Conservation (phyloP, 1,140 invertebrate genomes). For the Riptortus pedestris region DNA sequence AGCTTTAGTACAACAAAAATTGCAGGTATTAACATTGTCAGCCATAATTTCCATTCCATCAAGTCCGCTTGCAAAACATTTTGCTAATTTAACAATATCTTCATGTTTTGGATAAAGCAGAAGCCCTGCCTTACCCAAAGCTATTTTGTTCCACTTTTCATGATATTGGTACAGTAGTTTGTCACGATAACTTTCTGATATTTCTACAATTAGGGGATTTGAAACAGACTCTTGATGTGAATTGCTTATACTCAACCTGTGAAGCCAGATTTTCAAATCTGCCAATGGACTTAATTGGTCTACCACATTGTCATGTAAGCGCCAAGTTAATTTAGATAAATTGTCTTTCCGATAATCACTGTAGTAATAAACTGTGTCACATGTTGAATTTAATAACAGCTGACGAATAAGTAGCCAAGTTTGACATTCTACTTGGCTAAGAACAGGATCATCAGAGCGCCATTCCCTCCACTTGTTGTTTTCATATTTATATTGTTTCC, state of each 20-base stretch:
- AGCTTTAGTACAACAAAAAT: constrained; percentile 37
- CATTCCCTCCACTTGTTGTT: constrained; percentile 33
- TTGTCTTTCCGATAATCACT: constrained; percentile 44
- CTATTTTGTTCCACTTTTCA: constrained; percentile 47
- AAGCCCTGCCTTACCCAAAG: constrained; percentile 42
- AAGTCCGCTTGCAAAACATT: constrained; percentile 41
- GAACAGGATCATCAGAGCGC: constrained; percentile 2
- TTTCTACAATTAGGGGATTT: constrained; percentile 44
- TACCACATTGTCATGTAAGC: constrained; percentile 49
- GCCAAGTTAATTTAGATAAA: constrained; percentile 42
- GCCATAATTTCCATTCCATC: constrained; percentile 39
- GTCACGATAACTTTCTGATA: constrained; percentile 45
- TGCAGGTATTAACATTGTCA: constrained; percentile 36
- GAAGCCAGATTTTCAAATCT: constrained; percentile 60
- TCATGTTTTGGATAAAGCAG: constrained; percentile 41
- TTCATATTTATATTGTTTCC: constrained; percentile 42
- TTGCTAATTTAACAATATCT: constrained; percentile 42
- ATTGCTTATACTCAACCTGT: constrained; percentile 39
- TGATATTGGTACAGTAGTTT: constrained; percentile 39
- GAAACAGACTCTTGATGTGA: constrained; percentile 33
- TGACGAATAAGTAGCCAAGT: constrained; percentile 34
- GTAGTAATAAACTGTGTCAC: constrained; percentile 59
- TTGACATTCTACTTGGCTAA: constrained; percentile 22
- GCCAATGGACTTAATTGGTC: constrained; percentile 64
- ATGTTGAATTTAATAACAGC: constrained; percentile 49